Percentiles rank a stretch among this genome's conserved stretches.
Conservation (phyloP, 2,888 invertebrate species). For the Himalopsyche tibetana region DNA sequence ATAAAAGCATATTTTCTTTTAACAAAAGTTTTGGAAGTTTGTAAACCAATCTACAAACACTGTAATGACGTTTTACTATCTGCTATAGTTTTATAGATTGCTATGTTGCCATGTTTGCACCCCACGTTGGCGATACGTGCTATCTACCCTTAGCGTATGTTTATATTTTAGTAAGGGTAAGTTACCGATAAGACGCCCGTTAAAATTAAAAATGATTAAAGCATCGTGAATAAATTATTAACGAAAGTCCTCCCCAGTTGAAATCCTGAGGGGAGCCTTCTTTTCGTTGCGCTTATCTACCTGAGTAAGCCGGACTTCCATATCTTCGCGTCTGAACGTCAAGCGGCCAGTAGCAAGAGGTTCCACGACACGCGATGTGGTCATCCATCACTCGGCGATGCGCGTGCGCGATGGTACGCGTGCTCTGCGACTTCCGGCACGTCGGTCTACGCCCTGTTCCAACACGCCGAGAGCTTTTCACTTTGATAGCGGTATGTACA, state of each 20-base stretch:
- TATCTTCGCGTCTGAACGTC: slow-evolving; percentile 42
- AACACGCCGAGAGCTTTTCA: slow-evolving; percentile 38
- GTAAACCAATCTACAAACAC: too few species aligned
- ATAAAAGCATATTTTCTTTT: too few species aligned
- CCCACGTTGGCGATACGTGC: too few species aligned
- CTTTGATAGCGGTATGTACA: background rate
- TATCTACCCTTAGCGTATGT: too few species aligned
- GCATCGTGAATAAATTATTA: slow-evolving; percentile 4
- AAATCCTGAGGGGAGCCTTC: background rate
- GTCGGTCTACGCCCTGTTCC: slow-evolving; percentile 38
- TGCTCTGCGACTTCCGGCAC: slow-evolving; percentile 40
- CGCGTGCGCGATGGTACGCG: slow-evolving; percentile 42
- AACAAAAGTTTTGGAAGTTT: too few species aligned
- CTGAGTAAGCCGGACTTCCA: slow-evolving; percentile 27
- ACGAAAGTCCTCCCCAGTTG: background rate
- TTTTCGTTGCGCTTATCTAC: slow-evolving; percentile 27
- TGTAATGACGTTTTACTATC: too few species aligned
- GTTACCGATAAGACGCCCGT: background rate
- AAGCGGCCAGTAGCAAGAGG: slow-evolving; percentile 18
- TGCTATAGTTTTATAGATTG: too few species aligned
- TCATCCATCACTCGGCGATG: slow-evolving; percentile 33
- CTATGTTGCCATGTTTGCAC: too few species aligned
- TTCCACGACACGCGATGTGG: slow-evolving; percentile 20
- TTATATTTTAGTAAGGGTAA: too few species aligned
- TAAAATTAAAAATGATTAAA: slow-evolving; percentile 35